A percentile compares a stretch with the other conserved stretches of the same genome.
These are phyloP conservation scores for Catharus bicknelli DNA, from an alignment of 2,113 vertebrate species.

Conservation along the genomic window DNA sequence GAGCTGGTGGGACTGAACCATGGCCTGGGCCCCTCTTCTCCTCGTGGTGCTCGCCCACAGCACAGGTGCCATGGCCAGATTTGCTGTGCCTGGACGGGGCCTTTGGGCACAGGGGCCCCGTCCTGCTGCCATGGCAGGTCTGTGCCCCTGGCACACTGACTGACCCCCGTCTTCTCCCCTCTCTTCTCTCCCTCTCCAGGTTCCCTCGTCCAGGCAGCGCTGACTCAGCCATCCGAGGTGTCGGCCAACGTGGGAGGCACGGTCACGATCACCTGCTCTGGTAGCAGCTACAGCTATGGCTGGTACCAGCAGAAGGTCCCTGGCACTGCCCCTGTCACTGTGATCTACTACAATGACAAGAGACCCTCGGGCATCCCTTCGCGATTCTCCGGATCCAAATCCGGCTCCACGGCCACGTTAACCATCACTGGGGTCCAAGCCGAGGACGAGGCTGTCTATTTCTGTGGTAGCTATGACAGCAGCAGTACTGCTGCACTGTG, in stretches of 20 bases:
- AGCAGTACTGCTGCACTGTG: accelerated
- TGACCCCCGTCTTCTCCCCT: neutral
- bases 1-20: neutral
- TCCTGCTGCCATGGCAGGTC: neutral
- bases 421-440: conserved; percentile 21
- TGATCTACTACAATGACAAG: accelerated
- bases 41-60: neutral
- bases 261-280: neutral
- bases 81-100: accelerated
- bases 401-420: neutral
- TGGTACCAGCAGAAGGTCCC: conserved; percentile 8
- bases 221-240: neutral
- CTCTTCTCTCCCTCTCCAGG: neutral
- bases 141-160: neutral
- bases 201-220: neutral
- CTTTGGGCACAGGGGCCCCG: accelerated
- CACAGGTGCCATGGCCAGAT: neutral
- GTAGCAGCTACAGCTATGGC: accelerated
- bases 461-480: neutral
- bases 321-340: neutral
- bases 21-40: neutral
- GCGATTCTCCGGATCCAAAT: neutral
- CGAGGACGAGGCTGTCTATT: conserved; percentile 30
- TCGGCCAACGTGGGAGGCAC: accelerated
- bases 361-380: neutral